Evolutionary conservation across 2,888 invertebrate genomes (phyloP), one percentile per base, ranked within the genome.

Genomic region (Perithous albicinctus): DNA sequence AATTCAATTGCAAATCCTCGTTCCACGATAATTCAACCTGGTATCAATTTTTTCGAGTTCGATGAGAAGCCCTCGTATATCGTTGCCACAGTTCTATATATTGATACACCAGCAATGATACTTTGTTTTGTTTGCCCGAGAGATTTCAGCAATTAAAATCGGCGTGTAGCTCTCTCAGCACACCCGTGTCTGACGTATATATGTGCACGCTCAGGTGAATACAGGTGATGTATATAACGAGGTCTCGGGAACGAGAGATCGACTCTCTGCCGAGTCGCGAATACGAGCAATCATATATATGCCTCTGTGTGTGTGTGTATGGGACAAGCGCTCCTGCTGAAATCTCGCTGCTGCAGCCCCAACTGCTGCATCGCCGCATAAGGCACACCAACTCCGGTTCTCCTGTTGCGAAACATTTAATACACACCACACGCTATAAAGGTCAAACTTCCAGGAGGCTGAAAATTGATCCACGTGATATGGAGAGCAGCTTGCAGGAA

Each of bases 121-220:
- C 69, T 38, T 38, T 38, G 32, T 18, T n/a, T 38, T 41, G 81
- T 43, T 80, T 63, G 77, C 78, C 78, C 51, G 78, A 66, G 74
- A 74, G 78, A 78, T 69, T 26, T 10, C 26, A 59, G 81, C 78
- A 78, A 81, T 81, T 78, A 81, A 81, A 74, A 81, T 76, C 72
- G 59, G 26, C 63, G 18, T 54, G 12, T 51, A 43, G 38, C 69
- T 70, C 56, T 51, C 64, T 48, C 41, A 15, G 32, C 72, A 48
- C 72, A 48, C 38, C 38, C 46, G 38, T 26, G 54, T 32, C 51
- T 41, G 59, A 59, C 69, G 70, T 67, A n/a, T 54, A 73, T 54
- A 73, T 64, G 29, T 61, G 23, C 41, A 29, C 35, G 64, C 46
- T 72, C 56, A 38, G 56, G 38, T 66, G 70, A 64, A 76, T 56